Evolutionary conservation across 2,888 invertebrate genomes (phyloP).

Genomic region (Tiphia femorata): DNA sequence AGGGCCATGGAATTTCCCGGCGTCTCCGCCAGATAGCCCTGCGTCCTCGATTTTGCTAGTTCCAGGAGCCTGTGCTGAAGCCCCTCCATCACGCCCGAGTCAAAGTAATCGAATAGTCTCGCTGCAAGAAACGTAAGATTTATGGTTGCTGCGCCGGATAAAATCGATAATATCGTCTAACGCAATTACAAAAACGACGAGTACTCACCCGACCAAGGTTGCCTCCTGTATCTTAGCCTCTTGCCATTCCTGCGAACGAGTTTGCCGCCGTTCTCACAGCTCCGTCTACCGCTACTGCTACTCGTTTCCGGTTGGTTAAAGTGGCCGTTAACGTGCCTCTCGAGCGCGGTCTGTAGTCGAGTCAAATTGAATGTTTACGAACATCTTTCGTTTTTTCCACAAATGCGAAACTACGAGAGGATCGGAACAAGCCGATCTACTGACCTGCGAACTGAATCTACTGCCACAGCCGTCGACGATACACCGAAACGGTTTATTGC

Average conservation of each 20-base stretch:
- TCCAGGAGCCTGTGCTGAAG: conserved; percentile 83
- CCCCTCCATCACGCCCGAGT: conserved; percentile 92
- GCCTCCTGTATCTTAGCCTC: conserved; percentile 86
- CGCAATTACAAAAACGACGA: no score
- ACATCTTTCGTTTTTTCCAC: no score
- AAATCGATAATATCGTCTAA: no score
- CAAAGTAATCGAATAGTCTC: conserved; percentile 94
- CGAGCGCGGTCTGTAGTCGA: conserved; percentile 79
- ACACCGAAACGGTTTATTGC: conserved; percentile 94
- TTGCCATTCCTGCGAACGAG: conserved; percentile 89
- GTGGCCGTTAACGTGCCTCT: conserved; percentile 94
- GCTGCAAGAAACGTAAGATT: conserved; percentile 73
- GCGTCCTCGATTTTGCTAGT: conserved; percentile 73
- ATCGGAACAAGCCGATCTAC: not conserved
- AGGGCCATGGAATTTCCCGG: conserved; percentile 79
- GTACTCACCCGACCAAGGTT: conserved; percentile 88
- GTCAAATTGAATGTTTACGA: no score
- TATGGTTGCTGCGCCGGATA: no score
- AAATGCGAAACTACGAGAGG: not conserved
- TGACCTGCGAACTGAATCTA: conserved; percentile 90
- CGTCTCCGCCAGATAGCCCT: conserved; percentile 75
- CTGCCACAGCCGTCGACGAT: conserved; percentile 95
- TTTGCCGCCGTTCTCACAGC: conserved; percentile 81
- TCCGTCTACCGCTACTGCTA: conserved; percentile 75
- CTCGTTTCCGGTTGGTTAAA: conserved; percentile 80